A percentile compares a stretch with the other conserved stretches of the same genome.
These are phyloP conservation scores for Hirtodrosophila confusa DNA, from an alignment of 2,888 invertebrate species.

Conservation along the genomic window DNA sequence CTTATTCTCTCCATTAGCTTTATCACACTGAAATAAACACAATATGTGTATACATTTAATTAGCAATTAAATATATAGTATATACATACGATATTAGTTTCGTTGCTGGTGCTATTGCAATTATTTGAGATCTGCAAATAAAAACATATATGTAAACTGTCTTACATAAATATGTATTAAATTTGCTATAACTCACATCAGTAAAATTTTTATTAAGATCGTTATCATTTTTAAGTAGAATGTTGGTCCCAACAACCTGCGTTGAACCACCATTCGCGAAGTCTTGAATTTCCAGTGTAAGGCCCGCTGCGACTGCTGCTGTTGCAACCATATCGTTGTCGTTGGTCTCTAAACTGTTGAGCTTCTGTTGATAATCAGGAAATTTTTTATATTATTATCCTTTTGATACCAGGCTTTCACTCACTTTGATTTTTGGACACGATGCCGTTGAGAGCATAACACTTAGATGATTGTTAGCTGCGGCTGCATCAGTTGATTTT, in stretches of 20 bases:
- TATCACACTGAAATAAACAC: slow-evolving; percentile 93
- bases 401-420: slow-evolving; percentile 10
- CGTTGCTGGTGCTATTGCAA: slow-evolving; percentile 96
- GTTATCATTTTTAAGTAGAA: slow-evolving; percentile 75
- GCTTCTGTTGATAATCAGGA: slow-evolving; percentile 38
- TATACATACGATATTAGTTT: slow-evolving; percentile 94
- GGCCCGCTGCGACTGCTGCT: slow-evolving; percentile 33
- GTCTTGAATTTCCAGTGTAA: slow-evolving; percentile 55
- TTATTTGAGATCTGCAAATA: slow-evolving; percentile 92
- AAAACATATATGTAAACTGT: slow-evolving; percentile 81
- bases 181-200: slow-evolving; percentile 88
- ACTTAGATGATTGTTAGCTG: slow-evolving; percentile 48
- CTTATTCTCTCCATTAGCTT: slow-evolving; percentile 96
- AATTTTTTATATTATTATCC: background rate
- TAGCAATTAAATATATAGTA: too few species aligned
- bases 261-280: slow-evolving; percentile 46
- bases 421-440: slow-evolving; percentile 55
- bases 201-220: slow-evolving; percentile 88
- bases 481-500: slow-evolving; percentile 43
- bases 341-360: slow-evolving; percentile 44
- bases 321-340: slow-evolving; percentile 27
- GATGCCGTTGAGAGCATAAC: slow-evolving; percentile 44
- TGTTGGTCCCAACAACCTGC: slow-evolving; percentile 52
- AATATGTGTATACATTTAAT: slow-evolving; percentile 21
- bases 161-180: background rate